A percentile compares a stretch with the other conserved stretches of the same genome.
Conservation (phyloP, 2,113 vertebrate species). For the Gallinago media region DNA sequence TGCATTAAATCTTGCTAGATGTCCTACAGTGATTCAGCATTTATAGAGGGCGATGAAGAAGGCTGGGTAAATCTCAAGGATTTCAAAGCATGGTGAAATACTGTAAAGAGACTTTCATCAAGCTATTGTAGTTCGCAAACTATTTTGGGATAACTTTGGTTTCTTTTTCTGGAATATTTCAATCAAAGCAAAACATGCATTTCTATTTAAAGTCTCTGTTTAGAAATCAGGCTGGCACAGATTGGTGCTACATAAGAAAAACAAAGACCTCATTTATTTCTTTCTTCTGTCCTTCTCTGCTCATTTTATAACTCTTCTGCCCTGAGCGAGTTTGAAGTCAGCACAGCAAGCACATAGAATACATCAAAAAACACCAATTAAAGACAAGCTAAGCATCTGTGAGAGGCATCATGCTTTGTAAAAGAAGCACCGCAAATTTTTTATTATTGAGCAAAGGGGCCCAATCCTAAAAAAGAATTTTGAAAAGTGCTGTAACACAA, state of each 20-base stretch:
- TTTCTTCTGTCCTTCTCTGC: not conserved
- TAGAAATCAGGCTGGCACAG: conserved; percentile 31
- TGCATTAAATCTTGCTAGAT: not conserved
- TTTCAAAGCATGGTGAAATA: conserved; percentile 16
- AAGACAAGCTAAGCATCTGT: not conserved
- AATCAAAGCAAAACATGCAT: not conserved
- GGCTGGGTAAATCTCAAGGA: not conserved
- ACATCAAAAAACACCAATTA: not conserved
- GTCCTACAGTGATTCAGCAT: conserved; percentile 39
- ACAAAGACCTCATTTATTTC: conserved; percentile 2
- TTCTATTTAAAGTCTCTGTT: conserved; percentile 47
- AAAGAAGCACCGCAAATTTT: not conserved
- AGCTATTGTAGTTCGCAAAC: not conserved
- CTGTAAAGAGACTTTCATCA: not conserved
- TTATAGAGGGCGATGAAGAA: not conserved
- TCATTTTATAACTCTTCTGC: conserved; percentile 22
- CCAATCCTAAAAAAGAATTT: not conserved
- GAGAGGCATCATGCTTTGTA: not conserved
- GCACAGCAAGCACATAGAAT: not conserved
- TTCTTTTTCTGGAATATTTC: conserved; percentile 47
- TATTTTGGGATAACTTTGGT: conserved; percentile 35
- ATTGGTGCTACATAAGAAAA: not conserved
- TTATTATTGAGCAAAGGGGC: not conserved
- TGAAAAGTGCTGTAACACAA: not conserved
- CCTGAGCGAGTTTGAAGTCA: not conserved